Evolutionary conservation across 2,113 vertebrate genomes (phyloP), one percentile per base, ranked within the genome.

Genomic region (Coturnix japonica): DNA sequence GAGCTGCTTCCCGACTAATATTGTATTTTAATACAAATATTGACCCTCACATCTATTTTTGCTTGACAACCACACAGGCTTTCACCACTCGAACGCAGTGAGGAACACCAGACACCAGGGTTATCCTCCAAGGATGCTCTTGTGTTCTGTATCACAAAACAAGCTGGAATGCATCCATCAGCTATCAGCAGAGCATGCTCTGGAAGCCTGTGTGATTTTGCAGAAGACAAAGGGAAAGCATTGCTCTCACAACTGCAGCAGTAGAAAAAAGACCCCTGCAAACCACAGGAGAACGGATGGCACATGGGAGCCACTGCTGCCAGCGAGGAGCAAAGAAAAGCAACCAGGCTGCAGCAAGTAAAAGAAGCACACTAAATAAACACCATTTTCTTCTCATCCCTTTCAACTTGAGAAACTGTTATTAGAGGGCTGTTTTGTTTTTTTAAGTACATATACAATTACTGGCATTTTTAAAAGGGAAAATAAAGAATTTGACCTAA

Each of bases 191-290:
- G 51, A 53, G 51, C 51, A 16, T 17, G 26, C 51, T 30, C 51
- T 53, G 51, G 20, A 21, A 90, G 31, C 3, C 1, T 6, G 14
- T 2, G 18, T 19, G n/a, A 1, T 28, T 70, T 39, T 23, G 47
- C 41, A 44, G 49, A 7, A 37, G 8, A 26, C 0, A 0, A 25
- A 37, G 31, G 43, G 35, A 87, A 78, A 74, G 43, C n/a, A 67
- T 2, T 0, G 0, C 35, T 47, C 4, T 7, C 2, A 1, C 47
- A 74, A 69, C 61, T 64, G 33, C 60, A 71, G 60, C 8, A 49
- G n/a, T 22, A 12, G 44, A 66, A 46, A 46, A 43, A 33, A 41
- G 46, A 85, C 43, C 44, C 33, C 53, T 54, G 18, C 47, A 78
- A 92, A 71, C 53, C 66, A 60, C 43, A 6, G 25, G 47, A 78